Evolutionary conservation across 2,113 vertebrate species (phyloP).

Genomic region (Pseudopodoces humilis): DNA sequence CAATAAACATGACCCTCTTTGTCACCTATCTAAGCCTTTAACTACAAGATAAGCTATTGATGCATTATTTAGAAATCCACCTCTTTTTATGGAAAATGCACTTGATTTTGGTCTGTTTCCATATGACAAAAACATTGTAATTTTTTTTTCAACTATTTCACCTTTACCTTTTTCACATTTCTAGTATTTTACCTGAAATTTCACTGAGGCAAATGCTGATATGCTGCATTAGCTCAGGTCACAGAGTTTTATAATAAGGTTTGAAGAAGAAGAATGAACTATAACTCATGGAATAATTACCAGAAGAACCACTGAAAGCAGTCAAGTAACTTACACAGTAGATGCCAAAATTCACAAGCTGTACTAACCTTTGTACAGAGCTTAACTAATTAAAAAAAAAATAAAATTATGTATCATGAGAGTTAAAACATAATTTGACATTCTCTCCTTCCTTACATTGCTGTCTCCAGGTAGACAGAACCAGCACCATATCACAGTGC

Average conservation of each 20-base stretch:
- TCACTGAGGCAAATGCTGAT: neutral
- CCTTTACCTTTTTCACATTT: neutral
- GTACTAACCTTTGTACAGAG: neutral
- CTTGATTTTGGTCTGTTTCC: neutral
- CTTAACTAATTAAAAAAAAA: neutral
- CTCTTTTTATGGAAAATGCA: neutral
- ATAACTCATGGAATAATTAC: neutral
- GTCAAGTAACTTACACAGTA: neutral
- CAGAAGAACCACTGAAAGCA: neutral
- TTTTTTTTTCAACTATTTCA: neutral
- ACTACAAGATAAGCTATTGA: neutral
- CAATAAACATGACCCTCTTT: neutral
- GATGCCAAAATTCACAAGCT: neutral
- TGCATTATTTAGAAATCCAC: neutral
- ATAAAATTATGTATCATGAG: neutral
- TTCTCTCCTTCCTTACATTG: neutral
- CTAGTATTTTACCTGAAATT: neutral
- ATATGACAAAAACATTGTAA: neutral
- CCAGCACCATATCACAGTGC: neutral
- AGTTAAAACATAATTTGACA: neutral
- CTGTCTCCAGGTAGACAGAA: neutral
- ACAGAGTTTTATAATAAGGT: neutral
- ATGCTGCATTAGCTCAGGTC: neutral
- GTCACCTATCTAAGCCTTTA: neutral
- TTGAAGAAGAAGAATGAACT: neutral